A percentile compares a stretch with the other conserved stretches of the same genome.
Evolutionary conservation across 2,113 vertebrate species (phyloP).

Genomic region (Noctilio leporinus): DNA sequence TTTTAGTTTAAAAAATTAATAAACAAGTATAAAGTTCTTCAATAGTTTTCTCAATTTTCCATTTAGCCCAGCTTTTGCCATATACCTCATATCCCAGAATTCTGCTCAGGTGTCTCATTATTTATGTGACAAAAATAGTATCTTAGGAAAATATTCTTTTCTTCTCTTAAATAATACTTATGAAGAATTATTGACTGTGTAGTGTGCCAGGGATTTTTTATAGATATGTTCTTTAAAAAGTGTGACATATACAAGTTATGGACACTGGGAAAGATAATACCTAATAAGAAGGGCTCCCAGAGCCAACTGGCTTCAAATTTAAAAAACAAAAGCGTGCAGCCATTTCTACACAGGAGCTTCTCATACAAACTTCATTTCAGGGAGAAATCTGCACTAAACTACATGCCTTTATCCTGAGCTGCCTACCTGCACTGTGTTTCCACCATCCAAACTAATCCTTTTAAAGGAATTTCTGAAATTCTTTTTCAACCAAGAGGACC

Average conservation of each 20-base stretch:
- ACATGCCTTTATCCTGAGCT: neutral
- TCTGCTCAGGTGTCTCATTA: neutral
- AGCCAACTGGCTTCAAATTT: neutral
- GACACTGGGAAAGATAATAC: neutral
- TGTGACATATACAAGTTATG: neutral
- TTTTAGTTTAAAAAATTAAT: neutral
- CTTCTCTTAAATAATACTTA: neutral
- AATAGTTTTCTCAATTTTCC: neutral
- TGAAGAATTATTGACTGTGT: neutral
- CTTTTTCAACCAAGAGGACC: neutral
- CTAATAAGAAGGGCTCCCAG: neutral
- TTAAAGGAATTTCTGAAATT: neutral
- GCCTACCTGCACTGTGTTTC: neutral
- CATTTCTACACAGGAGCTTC: neutral
- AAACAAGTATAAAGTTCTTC: neutral
- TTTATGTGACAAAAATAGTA: neutral
- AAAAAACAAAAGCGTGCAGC: neutral
- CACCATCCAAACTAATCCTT: neutral
- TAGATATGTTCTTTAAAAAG: neutral
- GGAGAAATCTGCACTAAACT: neutral
- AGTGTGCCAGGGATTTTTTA: neutral
- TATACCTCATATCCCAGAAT: neutral
- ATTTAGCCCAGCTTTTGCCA: neutral
- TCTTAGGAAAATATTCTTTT: neutral
- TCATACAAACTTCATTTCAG: neutral